Conservation (phyloP, 2,888 invertebrate genomes). For the Schrankia costaestrigalis region DNA sequence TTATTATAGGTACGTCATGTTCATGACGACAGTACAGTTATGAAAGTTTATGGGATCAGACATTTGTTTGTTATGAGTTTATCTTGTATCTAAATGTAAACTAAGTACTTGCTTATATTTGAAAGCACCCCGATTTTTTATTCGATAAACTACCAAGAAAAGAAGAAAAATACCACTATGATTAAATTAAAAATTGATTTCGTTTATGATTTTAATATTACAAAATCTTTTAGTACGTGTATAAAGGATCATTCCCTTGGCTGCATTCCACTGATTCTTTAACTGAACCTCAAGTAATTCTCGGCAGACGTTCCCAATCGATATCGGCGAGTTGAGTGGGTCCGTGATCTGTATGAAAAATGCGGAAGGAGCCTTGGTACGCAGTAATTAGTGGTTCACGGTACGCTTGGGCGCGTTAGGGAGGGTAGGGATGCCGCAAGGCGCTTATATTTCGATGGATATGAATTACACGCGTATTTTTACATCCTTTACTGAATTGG, state of each 20-base stretch:
- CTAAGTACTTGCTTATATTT: no score
- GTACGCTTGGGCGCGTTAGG: conserved; percentile 34
- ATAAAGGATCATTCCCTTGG: conserved; percentile 34
- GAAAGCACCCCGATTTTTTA: no score
- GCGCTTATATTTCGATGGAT: conserved; percentile 13
- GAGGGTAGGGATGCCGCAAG: conserved; percentile 17
- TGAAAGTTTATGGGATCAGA: no score
- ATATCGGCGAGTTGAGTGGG: conserved; percentile 52
- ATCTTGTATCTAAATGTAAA: no score
- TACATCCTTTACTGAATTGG: conserved; percentile 9
- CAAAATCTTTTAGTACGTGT: no score
- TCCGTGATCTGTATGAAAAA: conserved; percentile 77
- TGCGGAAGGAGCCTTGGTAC: conserved; percentile 48
- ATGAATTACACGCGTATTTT: conserved; percentile 7
- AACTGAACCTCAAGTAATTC: conserved; percentile 42
- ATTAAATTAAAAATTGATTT: no score
- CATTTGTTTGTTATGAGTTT: no score
- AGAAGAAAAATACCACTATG: no score
- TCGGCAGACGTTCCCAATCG: conserved; percentile 58
- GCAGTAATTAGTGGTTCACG: conserved; percentile 65
- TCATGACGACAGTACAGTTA: no score
- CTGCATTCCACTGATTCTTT: conserved; percentile 50
- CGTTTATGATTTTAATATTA: no score
- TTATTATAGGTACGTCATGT: no score
- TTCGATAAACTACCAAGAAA: no score